A percentile compares a stretch with the other conserved stretches of the same genome.
Evolutionary conservation across 1,140 invertebrate genomes (phyloP).

Genomic region (Drosophila kurseongensis): DNA sequence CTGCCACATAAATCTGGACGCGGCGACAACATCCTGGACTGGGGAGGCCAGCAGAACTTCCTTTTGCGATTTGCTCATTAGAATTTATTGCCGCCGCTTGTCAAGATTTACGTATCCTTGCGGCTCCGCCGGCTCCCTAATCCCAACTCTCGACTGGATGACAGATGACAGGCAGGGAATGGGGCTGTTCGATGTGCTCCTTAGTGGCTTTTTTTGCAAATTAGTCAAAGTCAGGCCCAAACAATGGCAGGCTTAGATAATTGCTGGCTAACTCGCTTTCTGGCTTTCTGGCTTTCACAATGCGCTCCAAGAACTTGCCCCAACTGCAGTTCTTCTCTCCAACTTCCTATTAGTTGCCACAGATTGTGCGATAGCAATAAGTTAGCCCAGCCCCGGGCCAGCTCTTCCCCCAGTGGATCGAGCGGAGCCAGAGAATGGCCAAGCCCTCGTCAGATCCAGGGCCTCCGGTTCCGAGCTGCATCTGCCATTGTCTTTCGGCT

Average conservation of each 20-base stretch:
- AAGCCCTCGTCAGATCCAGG: slow-evolving; percentile 39
- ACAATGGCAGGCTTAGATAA: slow-evolving; percentile 81
- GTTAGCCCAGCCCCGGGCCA: slow-evolving; percentile 55
- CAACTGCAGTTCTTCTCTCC: slow-evolving; percentile 33
- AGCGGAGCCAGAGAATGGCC: slow-evolving; percentile 11
- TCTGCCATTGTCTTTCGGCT: slow-evolving; percentile 51
- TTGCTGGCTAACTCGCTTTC: slow-evolving; percentile 51
- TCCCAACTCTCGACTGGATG: slow-evolving; percentile 42
- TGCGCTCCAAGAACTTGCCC: slow-evolving; percentile 62
- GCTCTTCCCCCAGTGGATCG: slow-evolving; percentile 15
- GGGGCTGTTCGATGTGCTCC: slow-evolving; percentile 39
- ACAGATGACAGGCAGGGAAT: slow-evolving; percentile 76
- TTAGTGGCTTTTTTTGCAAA: slow-evolving; percentile 69
- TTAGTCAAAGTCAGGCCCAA: slow-evolving; percentile 80
- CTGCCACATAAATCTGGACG: slow-evolving; percentile 77
- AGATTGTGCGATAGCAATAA: slow-evolving; percentile 82
- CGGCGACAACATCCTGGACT: slow-evolving; percentile 74
- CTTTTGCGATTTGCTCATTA: slow-evolving; percentile 82
- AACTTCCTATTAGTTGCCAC: slow-evolving; percentile 80
- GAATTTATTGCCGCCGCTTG: slow-evolving; percentile 81
- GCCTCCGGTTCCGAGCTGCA: slow-evolving; percentile 28
- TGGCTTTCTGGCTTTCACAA: slow-evolving; percentile 70
- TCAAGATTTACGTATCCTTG: slow-evolving; percentile 82
- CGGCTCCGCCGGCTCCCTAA: slow-evolving; percentile 18
- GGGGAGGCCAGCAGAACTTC: slow-evolving; percentile 62